Base-by-base conservation (phyloP, 2,113 vertebrate species). In the Cyanoderma ruficeps region DNA sequence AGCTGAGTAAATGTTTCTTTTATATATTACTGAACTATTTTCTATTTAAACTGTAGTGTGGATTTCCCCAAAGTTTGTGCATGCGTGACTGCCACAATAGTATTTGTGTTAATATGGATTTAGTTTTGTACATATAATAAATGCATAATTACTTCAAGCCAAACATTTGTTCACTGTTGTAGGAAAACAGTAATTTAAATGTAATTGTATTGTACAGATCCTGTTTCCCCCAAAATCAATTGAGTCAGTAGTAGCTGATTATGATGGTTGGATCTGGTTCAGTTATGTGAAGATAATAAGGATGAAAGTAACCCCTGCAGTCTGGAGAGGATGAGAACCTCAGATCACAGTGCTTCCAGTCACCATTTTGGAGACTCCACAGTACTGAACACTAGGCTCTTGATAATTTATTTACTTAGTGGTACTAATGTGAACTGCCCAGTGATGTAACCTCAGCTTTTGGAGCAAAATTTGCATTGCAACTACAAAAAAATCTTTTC, bases 91-190 rank as follows among this genome's bases (percentile, higher is more conserved):
- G 55, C 23, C 42, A 60, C 28, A 68, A 15, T 44, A 61, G 31
- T 47, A 83, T 71, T 83, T 94, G 23, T 90, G 60, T 23, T 81
- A 50, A 95, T 81, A 95, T 41, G 22, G 22, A 91, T 83, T 91
- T 74, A 55, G 59, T 49, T 83, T 64, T 95, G 75, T 83, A 81
- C 75, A 74, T 71, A 85, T 53, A 87, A 74, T 89, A 90, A 95
- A 90, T 83, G 42, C 8, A 60, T 85, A 90, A 94, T 95, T 95
- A 93, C 59, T 83, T 59, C 28, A 92, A 94, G 41, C 8, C 63
- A 95, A 94, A 95, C 6, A 93, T 86, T 95, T 95, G 61, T 49
- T 91, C 78, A 76, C 24, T 76, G 57, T 42, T 18, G 30, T 77
- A 67, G 31, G 77, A 90, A 65, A 59, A 70, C 28, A 85, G 76